phyloP scores from a whole-genome alignment of 2,888 invertebrate species.

The Branchellion lobata region DNA sequence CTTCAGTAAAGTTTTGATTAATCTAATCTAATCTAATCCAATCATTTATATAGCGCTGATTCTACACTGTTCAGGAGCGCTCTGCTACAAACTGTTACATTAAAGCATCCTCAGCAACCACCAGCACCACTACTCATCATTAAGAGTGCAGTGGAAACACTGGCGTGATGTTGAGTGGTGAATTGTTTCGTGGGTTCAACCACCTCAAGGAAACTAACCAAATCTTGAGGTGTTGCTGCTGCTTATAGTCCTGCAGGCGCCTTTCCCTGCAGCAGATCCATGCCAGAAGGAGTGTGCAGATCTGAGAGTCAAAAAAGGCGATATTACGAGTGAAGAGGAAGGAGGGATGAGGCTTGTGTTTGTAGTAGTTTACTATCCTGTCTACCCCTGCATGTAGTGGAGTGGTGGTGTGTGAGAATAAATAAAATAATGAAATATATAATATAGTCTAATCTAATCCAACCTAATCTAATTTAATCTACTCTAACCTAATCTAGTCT shows the following conservation, averaged over 20 bases:
- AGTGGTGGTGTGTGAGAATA: too few relatives aligned
- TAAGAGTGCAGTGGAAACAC: too few relatives aligned
- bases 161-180: too few relatives aligned
- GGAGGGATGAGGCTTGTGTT: not conserved
- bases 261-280: slow-evolving; percentile 55
- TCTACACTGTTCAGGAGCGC: not conserved
- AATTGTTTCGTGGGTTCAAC: too few relatives aligned
- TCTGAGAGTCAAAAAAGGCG: slow-evolving; percentile 52
- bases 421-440: too few relatives aligned
- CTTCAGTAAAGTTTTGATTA: too few relatives aligned
- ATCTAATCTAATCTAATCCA: too few relatives aligned
- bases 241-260: slow-evolving; percentile 49
- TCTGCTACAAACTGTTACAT: not conserved
- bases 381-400: not conserved
- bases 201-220: slow-evolving; percentile 54
- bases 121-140: too few relatives aligned
- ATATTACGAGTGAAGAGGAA: slow-evolving; percentile 53
- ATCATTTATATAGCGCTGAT: too few relatives aligned
- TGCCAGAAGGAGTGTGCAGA: slow-evolving; percentile 55
- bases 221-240: slow-evolving; percentile 50
- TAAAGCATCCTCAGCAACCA: not conserved
- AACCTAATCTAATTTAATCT: too few relatives aligned
- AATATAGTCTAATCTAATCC: too few relatives aligned
- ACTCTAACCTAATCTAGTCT: too few relatives aligned
- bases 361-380: not conserved